Base-by-base conservation (phyloP, 2,797 vertebrate genomes). In the Crocidura indochinensis region DNA sequence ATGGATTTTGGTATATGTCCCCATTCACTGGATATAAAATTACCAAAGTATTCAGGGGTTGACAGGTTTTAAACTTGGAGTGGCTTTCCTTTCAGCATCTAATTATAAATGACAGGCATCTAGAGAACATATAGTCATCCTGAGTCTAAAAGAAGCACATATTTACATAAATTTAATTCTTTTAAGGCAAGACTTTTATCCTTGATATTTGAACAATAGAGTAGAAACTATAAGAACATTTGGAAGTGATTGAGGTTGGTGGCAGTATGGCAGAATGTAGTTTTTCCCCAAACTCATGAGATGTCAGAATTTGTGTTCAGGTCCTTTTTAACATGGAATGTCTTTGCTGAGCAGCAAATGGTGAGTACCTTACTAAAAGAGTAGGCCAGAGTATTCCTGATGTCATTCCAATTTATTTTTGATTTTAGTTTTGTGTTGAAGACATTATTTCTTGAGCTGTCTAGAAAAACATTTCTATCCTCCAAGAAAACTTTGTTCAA, bases 321-420 rank as follows among this genome's bases (percentile, higher is more conserved):
- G 31, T 67, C 24, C 11, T 87, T 10, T 29, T 24, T 71, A 46
- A 56, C 15, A 10, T 27, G 11, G 49, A 71, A 71, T 75, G 88
- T 10, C 79, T 77, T 49, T n/a, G 62, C 44, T 62, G 67, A 76
- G 46, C 20, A 77, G 38, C 60, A 51, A 90, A 53, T 10, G 60
- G 46, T 38, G 38, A 89, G 46, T 11, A 22, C 14, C 26, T 19
- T 76, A 74, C 10, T 81, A 62, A 82, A 92, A 91, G 5, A 75
- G 26, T 47, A 74, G 81, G 74, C n/a, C 46, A 6, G 65, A 81
- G 62, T 79, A 74, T 94, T 81, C 44, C 31, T 92, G 65, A 94
- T 90, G 91, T 91, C 89, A 38, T n/a, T 9, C 27, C 74, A 56
- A 15, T 72, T 94, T 91, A 85, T 44, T 91, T 94, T 94, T 84